Conservation (phyloP, 1,140 invertebrate species). For the Leptinotarsa defecta region DNA sequence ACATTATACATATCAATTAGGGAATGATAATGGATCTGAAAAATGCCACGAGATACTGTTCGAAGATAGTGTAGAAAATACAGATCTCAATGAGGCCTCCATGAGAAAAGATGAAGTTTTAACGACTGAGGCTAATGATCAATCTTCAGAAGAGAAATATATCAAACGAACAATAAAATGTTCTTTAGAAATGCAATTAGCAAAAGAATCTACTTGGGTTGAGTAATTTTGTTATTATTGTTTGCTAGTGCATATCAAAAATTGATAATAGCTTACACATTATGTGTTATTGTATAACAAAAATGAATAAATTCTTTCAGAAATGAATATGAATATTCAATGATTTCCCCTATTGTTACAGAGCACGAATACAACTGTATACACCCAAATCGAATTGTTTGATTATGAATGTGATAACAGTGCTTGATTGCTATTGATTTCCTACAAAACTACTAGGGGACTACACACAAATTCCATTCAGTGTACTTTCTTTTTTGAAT, state of each 20-base stretch:
- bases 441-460: neutral
- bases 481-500: too few species aligned
- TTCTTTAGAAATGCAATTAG: constrained; percentile 51
- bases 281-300: neutral
- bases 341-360: neutral
- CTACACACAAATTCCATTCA: neutral
- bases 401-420: neutral
- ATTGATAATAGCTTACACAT: neutral
- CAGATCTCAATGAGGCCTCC: neutral
- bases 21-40: neutral
- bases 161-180: constrained; percentile 40
- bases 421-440: neutral
- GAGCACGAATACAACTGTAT: neutral
- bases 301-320: neutral
- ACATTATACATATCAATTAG: neutral
- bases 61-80: neutral
- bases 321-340: neutral
- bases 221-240: neutral
- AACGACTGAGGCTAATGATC: constrained; percentile 9
- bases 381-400: neutral
- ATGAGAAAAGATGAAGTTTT: constrained; percentile 15
- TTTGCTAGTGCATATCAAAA: neutral
- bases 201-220: constrained; percentile 31
- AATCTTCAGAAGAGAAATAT: constrained; percentile 26
- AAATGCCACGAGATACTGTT: neutral